Evolutionary conservation across 2,113 vertebrate genomes (phyloP).

Genomic region (Python bivittatus): DNA sequence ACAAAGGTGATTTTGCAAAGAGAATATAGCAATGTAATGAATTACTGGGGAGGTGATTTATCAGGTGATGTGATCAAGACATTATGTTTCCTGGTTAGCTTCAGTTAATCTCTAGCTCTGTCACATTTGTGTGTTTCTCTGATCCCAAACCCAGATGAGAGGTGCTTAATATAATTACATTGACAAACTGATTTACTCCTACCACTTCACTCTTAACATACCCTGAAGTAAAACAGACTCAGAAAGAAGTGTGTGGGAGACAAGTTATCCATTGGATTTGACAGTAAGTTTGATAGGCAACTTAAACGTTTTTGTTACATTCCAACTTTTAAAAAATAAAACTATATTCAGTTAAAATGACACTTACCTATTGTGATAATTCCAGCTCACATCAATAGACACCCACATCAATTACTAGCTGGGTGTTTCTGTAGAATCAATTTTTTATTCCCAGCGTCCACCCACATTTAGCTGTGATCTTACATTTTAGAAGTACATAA

Average conservation of each 20-base stretch:
- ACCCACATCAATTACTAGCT: neutral
- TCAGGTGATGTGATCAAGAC: constrained; percentile 9
- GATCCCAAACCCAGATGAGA: constrained; percentile 13
- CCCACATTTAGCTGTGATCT: neutral
- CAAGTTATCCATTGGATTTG: neutral
- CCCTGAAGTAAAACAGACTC: constrained; percentile 24
- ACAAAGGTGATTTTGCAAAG: neutral
- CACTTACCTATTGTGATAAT: neutral
- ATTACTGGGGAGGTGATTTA: constrained; percentile 14
- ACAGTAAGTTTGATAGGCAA: neutral
- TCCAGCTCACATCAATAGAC: neutral
- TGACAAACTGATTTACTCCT: constrained; percentile 30
- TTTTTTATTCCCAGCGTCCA: neutral
- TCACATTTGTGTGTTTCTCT: constrained; percentile 21
- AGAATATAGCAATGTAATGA: neutral
- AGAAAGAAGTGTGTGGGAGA: neutral
- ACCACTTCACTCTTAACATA: neutral
- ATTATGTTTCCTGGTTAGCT: neutral
- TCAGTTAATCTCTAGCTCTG: constrained; percentile 7
- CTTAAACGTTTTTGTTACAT: neutral
- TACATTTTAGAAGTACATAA: neutral
- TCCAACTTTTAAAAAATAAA: neutral
- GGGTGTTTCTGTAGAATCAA: neutral
- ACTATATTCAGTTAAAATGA: neutral
- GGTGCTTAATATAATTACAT: constrained; percentile 21